Evolutionary conservation across 2,113 vertebrate genomes (phyloP).

Genomic region (Oryzias curvinotus): DNA sequence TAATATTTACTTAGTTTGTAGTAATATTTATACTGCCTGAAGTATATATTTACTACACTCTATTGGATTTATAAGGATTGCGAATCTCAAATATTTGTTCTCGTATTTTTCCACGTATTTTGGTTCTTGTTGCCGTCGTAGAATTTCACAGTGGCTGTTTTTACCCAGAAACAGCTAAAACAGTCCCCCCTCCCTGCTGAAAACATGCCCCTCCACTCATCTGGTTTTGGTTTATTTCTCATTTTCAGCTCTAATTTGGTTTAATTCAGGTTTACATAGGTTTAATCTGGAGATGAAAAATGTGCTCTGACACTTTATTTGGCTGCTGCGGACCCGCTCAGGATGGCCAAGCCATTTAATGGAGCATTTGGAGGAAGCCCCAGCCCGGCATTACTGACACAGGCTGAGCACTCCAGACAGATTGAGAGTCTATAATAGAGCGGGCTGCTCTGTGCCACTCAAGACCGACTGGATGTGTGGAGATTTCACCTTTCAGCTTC

Average conservation of each 20-base stretch:
- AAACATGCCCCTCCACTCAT: conserved; percentile 31
- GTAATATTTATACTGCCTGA: no score
- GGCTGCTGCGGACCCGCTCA: conserved; percentile 57
- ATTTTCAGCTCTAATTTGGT: conserved; percentile 70
- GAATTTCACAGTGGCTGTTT: conserved; percentile 14
- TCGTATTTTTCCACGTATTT: no score
- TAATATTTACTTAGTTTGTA: no score
- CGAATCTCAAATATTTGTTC: no score
- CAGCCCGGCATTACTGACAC: conserved; percentile 51
- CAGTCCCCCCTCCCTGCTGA: conserved; percentile 19
- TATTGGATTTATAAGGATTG: no score
- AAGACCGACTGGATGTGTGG: conserved; percentile 61
- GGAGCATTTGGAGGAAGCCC: conserved; percentile 57
- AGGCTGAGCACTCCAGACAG: conserved; percentile 65
- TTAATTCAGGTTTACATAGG: conserved; percentile 67
- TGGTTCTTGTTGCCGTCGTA: no score
- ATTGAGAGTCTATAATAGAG: conserved; percentile 69
- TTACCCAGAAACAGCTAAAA: conserved; percentile 11
- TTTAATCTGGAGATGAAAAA: conserved; percentile 75
- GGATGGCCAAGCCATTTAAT: conserved; percentile 68
- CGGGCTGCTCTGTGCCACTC: conserved; percentile 56
- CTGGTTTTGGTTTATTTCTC: conserved; percentile 59
- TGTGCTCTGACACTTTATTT: conserved; percentile 72
- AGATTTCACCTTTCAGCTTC: conserved; percentile 67
- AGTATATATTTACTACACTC: no score